Evolutionary conservation across 2,797 vertebrate genomes (phyloP).

Genomic region (Mus caroli): DNA sequence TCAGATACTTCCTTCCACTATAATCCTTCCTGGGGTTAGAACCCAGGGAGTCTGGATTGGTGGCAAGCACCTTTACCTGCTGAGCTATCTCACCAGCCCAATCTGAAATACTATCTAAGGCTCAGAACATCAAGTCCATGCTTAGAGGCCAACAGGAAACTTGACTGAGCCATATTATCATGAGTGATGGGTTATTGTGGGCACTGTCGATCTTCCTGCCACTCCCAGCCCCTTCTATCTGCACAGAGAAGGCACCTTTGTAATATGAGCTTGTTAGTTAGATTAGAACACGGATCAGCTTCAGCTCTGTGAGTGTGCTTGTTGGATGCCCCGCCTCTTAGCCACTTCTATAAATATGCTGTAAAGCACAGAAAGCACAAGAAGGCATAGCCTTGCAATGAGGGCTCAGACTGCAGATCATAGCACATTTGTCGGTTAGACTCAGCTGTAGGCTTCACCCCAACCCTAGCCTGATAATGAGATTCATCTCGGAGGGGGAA

Average conservation of each 20-base stretch:
- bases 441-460: not conserved
- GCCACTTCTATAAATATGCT: not conserved
- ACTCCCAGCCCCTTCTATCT: not conserved
- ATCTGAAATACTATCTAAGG: not conserved
- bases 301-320: not conserved
- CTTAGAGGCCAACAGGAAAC: not conserved
- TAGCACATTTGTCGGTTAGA: not conserved
- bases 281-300: not conserved
- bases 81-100: not conserved
- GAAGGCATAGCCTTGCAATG: not conserved
- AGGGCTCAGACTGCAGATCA: not conserved
- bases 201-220: not conserved
- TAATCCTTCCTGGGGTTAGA: not conserved
- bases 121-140: not conserved
- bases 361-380: not conserved
- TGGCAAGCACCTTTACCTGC: not conserved
- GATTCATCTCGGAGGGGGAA: not conserved
- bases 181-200: not conserved
- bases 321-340: not conserved
- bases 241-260: not conserved
- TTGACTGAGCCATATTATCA: not conserved
- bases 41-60: not conserved
- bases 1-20: not conserved
- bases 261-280: slow-evolving; percentile 5
- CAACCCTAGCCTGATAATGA: not conserved